These are phyloP conservation scores for Sarcophaga rosellei DNA, from an alignment of 2,888 invertebrate species.

Conservation along the genomic window DNA sequence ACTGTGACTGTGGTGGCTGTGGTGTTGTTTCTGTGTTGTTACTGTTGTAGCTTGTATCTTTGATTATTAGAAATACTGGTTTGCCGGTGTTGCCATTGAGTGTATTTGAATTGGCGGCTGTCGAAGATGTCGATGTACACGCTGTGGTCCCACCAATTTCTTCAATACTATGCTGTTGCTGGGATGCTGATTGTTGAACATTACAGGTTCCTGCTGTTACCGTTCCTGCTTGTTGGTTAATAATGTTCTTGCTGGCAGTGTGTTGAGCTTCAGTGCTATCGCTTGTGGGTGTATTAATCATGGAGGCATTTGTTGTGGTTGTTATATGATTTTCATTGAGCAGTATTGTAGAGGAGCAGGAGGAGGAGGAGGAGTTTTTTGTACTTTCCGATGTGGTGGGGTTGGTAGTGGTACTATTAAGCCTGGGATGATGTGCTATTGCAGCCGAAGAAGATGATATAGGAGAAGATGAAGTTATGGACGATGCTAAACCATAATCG, in stretches of 20 bases:
- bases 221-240: slow-evolving; percentile 60
- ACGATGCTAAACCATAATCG: slow-evolving; percentile 28
- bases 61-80: slow-evolving; percentile 62
- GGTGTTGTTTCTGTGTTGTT: slow-evolving; percentile 20
- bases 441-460: not conserved
- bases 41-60: slow-evolving; percentile 59
- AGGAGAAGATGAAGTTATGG: slow-evolving; percentile 1
- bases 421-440: not conserved
- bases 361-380: not conserved
- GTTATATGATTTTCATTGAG: slow-evolving; percentile 55
- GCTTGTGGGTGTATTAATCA: slow-evolving; percentile 30
- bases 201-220: slow-evolving; percentile 59
- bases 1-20: not conserved
- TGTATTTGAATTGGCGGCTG: slow-evolving; percentile 43
- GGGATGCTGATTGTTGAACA: slow-evolving; percentile 47
- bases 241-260: slow-evolving; percentile 57
- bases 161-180: slow-evolving; percentile 72
- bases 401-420: not conserved
- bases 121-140: slow-evolving; percentile 67
- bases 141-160: slow-evolving; percentile 74
- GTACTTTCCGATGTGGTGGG: not conserved
- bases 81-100: slow-evolving; percentile 53
- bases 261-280: slow-evolving; percentile 35
- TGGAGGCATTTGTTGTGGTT: slow-evolving; percentile 39
- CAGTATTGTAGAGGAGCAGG: not conserved